Base-by-base conservation (phyloP, 2,113 vertebrate species). In the Scartelaos histophorus region DNA sequence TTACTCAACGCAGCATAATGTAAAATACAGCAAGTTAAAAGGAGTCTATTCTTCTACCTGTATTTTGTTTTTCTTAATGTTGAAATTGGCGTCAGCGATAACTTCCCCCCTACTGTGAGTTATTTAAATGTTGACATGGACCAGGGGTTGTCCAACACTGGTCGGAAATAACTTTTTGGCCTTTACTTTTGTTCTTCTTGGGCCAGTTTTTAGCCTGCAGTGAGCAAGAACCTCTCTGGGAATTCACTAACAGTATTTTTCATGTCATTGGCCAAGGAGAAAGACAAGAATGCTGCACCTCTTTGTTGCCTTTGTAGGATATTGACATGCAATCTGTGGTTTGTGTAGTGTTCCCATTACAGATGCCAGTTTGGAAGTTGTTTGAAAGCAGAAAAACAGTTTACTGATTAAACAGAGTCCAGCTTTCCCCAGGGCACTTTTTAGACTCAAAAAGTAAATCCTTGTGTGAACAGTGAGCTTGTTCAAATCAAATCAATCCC, bases 381-480 rank as follows among this genome's bases (percentile, higher is more conserved):
- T 83, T 80, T 79, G 75, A 86, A 76, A 73, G 60, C 78, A 81
- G 71, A 77, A 66, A 74, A 74, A 65, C 80, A 71, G 64, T 70
- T 67, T 9, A 56, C 70, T 80, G 79, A 82, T 84, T 86, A 81
- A 82, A 83, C 70, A 53, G 68, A 72, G 62, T 81, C 60, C 69
- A 78, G 21, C 75, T 25, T 84, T 70, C n/a, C 61, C 34, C 66
- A 24, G 7, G 61, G 74, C 67, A 47, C 45, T 64, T 68, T 38
- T 43, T 66, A 80, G 51, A 84, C 76, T 78, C 61, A 64, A 38
- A 67, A 85, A 71, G 38, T 35, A 47, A 51, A 75, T 29, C 21
- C 34, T 74, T 74, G 68, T 67, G 75, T 17, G 9, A 62, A 66
- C 53, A 53, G 12, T 70, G 47, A 43, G 62, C 78, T 66, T 61